Base-by-base conservation (phyloP, 2,888 invertebrate genomes). In the Drosophila kokeensis region DNA sequence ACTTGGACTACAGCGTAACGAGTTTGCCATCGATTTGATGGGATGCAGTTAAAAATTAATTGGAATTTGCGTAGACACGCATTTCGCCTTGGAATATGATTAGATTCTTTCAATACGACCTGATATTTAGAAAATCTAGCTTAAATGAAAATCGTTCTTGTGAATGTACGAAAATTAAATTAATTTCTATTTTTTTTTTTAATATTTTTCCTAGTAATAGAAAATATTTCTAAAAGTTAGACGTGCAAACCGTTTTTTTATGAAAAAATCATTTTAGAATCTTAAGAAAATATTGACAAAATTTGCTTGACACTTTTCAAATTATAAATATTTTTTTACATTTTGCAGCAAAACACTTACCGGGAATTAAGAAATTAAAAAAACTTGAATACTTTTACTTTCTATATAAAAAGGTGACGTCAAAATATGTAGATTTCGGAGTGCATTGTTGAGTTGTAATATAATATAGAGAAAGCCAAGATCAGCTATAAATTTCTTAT, bases 21-120 rank as follows among this genome's bases (percentile, higher is more conserved):
- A 64, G 80, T 79, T 76, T 57, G 30, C 42, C 5, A 34, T 59
- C 53, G 42, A 64, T 48, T 59, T 48, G 42, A 55, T 61, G 62
- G 45, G 55, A 21, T 49, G 69, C 40, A 54, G 55, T 76, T 48
- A 69, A 80, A 69, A 62, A 65, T 67, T 80, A 67, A 78, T 78
- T 78, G 81, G 40, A 69, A 58, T 76, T 69, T 61, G 68, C 54
- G 62, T 49, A 45, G 70, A 80, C 63, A 57, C 38, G 65, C 68
- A 38, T 27, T 76, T 76, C 57, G 65, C 42, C 49, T 38, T 42
- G 45, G 34, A 58, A 63, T 61, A 69, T 49, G 81, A 62, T 76
- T 60, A 62, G 36, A 75, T 63, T 48, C 45, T 18, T 4, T 24
- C 24, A 11, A 2, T 0, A 21, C 4, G 1, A 15, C 48, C 21